Evolutionary conservation across 2,797 vertebrate genomes (phyloP).

Genomic region (Salmo trutta): DNA sequence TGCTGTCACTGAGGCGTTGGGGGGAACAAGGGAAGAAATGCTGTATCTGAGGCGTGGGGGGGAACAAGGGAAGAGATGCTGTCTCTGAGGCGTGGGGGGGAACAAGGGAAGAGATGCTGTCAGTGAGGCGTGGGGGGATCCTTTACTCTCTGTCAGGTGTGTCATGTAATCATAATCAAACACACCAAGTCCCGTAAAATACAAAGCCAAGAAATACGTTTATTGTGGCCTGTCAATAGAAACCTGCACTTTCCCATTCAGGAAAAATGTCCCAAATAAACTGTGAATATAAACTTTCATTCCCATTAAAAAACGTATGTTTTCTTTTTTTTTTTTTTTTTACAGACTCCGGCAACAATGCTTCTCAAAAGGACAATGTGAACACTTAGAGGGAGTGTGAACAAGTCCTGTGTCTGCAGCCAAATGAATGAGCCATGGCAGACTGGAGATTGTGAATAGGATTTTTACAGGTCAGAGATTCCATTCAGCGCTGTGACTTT

Average conservation of each 20-base stretch:
- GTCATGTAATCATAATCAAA: no score
- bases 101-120: no score
- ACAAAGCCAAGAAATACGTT: conserved; percentile 40
- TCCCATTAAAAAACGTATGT: conserved; percentile 53
- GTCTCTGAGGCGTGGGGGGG: no score
- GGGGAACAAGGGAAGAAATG: no score
- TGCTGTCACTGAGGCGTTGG: no score
- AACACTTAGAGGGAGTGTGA: conserved; percentile 89
- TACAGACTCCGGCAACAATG: conserved; percentile 78
- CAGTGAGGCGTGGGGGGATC: no score
- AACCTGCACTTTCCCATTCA: conserved; percentile 64
- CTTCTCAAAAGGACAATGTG: conserved; percentile 80
- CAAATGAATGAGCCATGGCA: conserved; percentile 88
- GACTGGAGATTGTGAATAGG: conserved; percentile 91
- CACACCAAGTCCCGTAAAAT: conserved; percentile 48
- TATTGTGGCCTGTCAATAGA: conserved; percentile 44
- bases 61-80: no score
- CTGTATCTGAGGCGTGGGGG: no score
- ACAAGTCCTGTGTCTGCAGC: conserved; percentile 89
- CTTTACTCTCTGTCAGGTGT: no score
- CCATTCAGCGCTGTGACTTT: conserved; percentile 91
- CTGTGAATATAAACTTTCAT: conserved; percentile 69
- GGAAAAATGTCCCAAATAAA: conserved; percentile 73
- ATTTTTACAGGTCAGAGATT: conserved; percentile 98
- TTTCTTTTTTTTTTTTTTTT: conserved; percentile 61